Percentiles rank a stretch among this genome's conserved stretches.
These are phyloP conservation scores for Chymomyza amoena DNA, from an alignment of 2,888 invertebrate genomes.

Conservation along the genomic window DNA sequence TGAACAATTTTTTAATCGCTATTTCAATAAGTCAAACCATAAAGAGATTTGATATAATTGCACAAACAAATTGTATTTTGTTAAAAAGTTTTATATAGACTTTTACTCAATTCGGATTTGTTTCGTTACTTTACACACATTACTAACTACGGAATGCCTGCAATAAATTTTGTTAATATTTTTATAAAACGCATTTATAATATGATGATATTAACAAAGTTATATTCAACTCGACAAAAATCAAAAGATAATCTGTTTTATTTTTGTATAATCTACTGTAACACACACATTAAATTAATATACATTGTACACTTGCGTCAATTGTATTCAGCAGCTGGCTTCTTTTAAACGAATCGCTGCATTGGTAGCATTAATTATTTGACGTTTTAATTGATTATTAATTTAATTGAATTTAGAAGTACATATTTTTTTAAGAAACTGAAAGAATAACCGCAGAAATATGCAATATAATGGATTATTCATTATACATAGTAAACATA, in stretches of 20 bases:
- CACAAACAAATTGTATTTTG: conserved; percentile 33
- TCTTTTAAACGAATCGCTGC: conserved; percentile 31
- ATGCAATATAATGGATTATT: conserved; percentile 56
- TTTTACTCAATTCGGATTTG: conserved; percentile 63
- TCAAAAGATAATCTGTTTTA: conserved; percentile 72
- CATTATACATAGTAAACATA: conserved; percentile 61
- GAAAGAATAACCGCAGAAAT: conserved; percentile 57
- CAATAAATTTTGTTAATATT: conserved; percentile 77
- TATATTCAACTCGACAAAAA: conserved; percentile 74
- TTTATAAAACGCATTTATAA: conserved; percentile 72
- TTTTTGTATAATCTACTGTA: conserved; percentile 67
- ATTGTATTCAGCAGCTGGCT: not conserved
- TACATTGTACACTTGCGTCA: conserved; percentile 19
- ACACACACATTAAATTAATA: conserved; percentile 22
- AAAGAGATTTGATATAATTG: conserved; percentile 36
- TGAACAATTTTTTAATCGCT: conserved; percentile 31
- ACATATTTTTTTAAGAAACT: conserved; percentile 71
- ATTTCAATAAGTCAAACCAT: conserved; percentile 20
- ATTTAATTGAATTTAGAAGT: conserved; percentile 49
- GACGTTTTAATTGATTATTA: conserved; percentile 41
- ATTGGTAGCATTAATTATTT: conserved; percentile 47
- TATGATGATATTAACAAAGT: conserved; percentile 75
- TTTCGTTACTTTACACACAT: conserved; percentile 58
- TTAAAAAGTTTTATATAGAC: conserved; percentile 38
- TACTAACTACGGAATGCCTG: conserved; percentile 76